Conservation (phyloP, 2,797 vertebrate species). For the Neoniphon sammara region DNA sequence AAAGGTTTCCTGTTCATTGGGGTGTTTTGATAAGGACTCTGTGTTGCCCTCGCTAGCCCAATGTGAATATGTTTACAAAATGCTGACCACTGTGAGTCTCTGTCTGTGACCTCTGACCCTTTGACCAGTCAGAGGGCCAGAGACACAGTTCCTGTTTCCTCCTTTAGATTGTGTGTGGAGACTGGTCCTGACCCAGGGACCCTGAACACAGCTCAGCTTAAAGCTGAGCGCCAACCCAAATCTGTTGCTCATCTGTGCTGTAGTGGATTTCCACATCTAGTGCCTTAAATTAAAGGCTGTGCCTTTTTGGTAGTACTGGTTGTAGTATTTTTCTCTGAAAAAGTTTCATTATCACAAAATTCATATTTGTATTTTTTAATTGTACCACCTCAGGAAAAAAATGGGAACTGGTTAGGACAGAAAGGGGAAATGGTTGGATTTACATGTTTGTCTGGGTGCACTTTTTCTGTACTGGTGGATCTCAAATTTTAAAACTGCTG, state of each 20-base stretch:
- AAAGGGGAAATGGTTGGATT: constrained; percentile 5
- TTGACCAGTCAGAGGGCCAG: constrained; percentile 48
- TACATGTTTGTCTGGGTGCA: constrained; percentile 8
- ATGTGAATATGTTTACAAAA: constrained; percentile 72
- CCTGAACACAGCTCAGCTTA: constrained; percentile 15
- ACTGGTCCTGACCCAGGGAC: constrained; percentile 33
- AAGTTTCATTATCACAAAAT: constrained; percentile 22
- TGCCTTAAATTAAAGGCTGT: constrained; percentile 13
- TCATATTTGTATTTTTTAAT: constrained; percentile 45
- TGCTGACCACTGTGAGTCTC: constrained; percentile 67
- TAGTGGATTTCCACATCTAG: not conserved
- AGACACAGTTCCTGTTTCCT: constrained; percentile 73
- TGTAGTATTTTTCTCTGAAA: constrained; percentile 22
- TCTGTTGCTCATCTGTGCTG: constrained; percentile 2
- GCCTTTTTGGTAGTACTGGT: constrained; percentile 8
- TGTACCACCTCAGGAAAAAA: constrained; percentile 56
- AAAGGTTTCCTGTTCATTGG: constrained; percentile 66
- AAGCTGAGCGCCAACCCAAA: constrained; percentile 38
- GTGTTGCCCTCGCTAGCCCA: constrained; percentile 14
- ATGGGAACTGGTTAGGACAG: not conserved
- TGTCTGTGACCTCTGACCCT: constrained; percentile 60
- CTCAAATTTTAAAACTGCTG: constrained; percentile 31
- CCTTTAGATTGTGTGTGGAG: constrained; percentile 50
- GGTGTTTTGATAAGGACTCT: constrained; percentile 71
- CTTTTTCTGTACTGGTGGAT: constrained; percentile 9